Base-by-base conservation (phyloP, 2,888 invertebrate genomes). In the Oeneis ivallda region DNA sequence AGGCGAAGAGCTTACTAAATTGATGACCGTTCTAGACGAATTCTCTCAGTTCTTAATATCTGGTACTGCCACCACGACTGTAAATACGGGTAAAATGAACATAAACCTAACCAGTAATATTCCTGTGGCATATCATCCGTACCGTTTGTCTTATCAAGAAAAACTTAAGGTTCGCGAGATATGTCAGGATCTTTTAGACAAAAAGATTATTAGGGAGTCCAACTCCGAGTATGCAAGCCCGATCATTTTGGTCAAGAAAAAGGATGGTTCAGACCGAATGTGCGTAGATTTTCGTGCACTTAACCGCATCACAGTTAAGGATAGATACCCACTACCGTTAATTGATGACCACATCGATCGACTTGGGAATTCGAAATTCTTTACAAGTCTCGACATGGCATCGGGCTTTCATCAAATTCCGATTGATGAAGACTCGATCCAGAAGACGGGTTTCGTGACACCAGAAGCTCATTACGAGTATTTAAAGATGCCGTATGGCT, bases 201-300 rank as follows among this genome's bases (percentile, higher is more conserved):
- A 73, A 19, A 45, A 19, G 26, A 59, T 59, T 32, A 47, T 59
- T 45, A 59, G 47, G n/a, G 59, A 63, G 8, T 76, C 72, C 2
- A 11, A 69, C 0, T 71, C 72, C 0, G 65, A 69, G 17, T 71
- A 70, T 50, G 69, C 71, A 0, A 75, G 75, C n/a, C 72, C 72
- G 4, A 68, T 71, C 8, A 54, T 72, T 2, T 17, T 69, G 2
- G 67, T 72, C 0, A 72, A 68, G 41, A 73, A 72, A 19, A 61
- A 59, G 10, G 67, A 71, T 10, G 68, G 73, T 0, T 49, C 62
- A 4, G 72, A 74, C 34, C 34, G 74, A 10, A 39, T 74, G 43
- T 73, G 71, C 9, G 73, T 74, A 0, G 76, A 75, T 37, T 74
- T 52, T 49, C 63, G 74, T 2, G 72, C 71, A 0, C 34, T 75